phyloP scores from a whole-genome alignment of 2,888 invertebrate genomes.

The Lobophora halterata region DNA sequence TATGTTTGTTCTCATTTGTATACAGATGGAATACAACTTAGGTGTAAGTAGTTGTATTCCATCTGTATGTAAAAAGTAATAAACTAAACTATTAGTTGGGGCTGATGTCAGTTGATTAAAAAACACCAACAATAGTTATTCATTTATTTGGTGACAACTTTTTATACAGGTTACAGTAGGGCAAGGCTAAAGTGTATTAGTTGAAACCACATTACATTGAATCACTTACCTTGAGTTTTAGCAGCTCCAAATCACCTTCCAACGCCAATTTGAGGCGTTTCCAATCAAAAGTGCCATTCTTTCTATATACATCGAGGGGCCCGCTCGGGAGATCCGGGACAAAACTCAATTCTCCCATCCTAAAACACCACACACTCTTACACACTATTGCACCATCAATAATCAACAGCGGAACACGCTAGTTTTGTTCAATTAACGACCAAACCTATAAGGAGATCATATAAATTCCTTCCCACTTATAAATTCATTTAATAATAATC shows the following conservation, averaged over 20 bases:
- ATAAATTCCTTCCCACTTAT: constrained; percentile 42
- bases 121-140: too few species aligned
- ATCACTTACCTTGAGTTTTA: constrained; percentile 87
- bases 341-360: constrained; percentile 80
- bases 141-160: too few species aligned
- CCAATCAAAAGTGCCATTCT: constrained; percentile 92
- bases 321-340: constrained; percentile 86
- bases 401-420: constrained; percentile 31
- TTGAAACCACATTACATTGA: too few species aligned
- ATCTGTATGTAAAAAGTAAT: too few species aligned
- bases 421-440: constrained; percentile 50
- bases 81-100: too few species aligned
- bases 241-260: constrained; percentile 86
- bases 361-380: constrained; percentile 34
- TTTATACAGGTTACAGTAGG: too few species aligned
- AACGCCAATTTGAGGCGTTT: constrained; percentile 89
- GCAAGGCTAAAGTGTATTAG: constrained; percentile 1
- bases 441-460: constrained; percentile 46
- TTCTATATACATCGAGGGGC: constrained; percentile 89
- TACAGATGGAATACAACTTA: too few species aligned
- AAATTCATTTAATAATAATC: constrained; percentile 33
- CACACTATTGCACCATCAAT: constrained; percentile 14
- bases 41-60: too few species aligned
- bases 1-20: too few species aligned
- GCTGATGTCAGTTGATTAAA: too few species aligned